These are phyloP conservation scores for Halcyon senegalensis DNA, from an alignment of 2,113 vertebrate genomes.

Conservation along the genomic window DNA sequence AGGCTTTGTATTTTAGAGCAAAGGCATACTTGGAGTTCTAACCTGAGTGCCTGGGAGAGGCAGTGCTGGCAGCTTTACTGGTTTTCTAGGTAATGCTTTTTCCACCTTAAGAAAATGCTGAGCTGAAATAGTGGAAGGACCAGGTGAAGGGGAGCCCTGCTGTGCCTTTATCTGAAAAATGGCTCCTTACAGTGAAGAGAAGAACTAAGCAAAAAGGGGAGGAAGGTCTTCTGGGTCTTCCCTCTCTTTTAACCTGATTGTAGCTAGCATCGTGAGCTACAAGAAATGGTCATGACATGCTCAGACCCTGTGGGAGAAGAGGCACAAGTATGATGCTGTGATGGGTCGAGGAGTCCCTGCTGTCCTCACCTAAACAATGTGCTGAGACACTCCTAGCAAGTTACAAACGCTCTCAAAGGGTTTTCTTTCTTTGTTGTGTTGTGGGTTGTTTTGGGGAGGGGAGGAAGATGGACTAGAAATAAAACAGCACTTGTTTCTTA, in stretches of 20 bases:
- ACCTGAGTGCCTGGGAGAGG: background rate
- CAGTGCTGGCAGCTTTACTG: background rate
- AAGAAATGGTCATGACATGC: background rate
- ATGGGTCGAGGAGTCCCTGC: background rate
- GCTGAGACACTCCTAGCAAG: background rate
- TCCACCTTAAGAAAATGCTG: background rate
- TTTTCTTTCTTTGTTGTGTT: background rate
- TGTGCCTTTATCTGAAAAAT: background rate
- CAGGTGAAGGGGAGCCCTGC: background rate
- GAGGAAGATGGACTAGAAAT: background rate
- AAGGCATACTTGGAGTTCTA: background rate
- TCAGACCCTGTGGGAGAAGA: background rate
- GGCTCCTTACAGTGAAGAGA: background rate
- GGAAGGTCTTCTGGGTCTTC: background rate
- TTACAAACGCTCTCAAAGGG: background rate
- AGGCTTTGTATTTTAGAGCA: background rate
- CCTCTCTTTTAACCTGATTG: background rate
- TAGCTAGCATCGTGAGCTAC: background rate
- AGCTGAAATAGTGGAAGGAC: background rate
- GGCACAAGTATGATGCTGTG: background rate
- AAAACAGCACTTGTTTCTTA: background rate
- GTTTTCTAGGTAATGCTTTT: background rate
- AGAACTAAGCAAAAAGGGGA: background rate
- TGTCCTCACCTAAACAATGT: background rate
- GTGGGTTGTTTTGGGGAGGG: background rate